Conservation (phyloP, 2,888 invertebrate species). For the Microctonus hyperodae region DNA sequence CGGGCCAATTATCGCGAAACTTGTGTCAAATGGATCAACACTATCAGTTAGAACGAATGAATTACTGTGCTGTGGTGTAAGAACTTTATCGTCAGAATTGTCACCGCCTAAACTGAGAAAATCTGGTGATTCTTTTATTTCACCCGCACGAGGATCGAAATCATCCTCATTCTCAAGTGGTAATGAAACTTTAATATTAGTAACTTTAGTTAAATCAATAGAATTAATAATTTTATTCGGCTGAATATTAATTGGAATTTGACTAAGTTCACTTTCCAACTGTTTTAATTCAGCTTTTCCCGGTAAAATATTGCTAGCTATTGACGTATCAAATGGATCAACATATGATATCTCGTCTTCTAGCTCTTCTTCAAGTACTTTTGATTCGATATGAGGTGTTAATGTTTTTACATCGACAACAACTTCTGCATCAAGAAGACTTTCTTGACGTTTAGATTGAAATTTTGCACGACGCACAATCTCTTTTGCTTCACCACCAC, state of each 20-base stretch:
- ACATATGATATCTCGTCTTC: conserved; percentile 64
- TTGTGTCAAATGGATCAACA: conserved; percentile 85
- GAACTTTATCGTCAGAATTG: conserved; percentile 61
- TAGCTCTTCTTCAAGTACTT: conserved; percentile 52
- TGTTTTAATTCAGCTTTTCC: conserved; percentile 82
- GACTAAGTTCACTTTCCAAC: conserved; percentile 77
- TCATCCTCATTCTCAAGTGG: conserved; percentile 55
- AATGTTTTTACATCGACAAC: conserved; percentile 75
- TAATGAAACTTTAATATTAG: neutral
- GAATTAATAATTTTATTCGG: conserved; percentile 51
- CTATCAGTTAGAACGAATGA: conserved; percentile 61
- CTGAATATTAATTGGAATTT: conserved; percentile 63
- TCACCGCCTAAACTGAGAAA: conserved; percentile 66
- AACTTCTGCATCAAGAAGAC: conserved; percentile 66
- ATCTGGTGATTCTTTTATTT: conserved; percentile 55
- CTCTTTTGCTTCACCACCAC: conserved; percentile 31
- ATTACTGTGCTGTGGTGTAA: conserved; percentile 61
- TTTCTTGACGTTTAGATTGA: conserved; percentile 49
- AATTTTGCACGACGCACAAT: conserved; percentile 22
- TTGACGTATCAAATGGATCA: conserved; percentile 90
- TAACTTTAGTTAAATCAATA: conserved; percentile 42
- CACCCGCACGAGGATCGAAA: conserved; percentile 66
- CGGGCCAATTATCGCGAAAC: conserved; percentile 77
- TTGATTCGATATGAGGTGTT: conserved; percentile 68
- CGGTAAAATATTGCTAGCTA: conserved; percentile 77